Conservation (phyloP, 1,140 invertebrate genomes). For the Gryon sp. region DNA sequence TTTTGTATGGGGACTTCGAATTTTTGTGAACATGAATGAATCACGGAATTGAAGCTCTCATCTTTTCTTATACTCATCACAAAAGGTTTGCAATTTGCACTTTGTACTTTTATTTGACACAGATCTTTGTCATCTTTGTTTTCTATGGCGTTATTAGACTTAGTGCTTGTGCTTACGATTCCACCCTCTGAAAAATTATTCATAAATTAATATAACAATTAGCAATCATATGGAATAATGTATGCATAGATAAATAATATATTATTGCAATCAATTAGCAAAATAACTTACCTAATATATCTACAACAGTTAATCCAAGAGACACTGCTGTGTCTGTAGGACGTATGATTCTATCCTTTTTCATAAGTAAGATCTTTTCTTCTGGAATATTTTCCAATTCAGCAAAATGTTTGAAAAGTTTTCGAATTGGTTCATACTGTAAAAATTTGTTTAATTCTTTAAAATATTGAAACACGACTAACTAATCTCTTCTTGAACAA, state of each 20-base stretch:
- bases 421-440: slow-evolving; percentile 70
- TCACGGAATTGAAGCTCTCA: slow-evolving; percentile 63
- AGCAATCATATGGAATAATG: no score
- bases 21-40: slow-evolving; percentile 64
- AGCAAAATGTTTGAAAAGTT: slow-evolving; percentile 73
- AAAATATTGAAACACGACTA: no score
- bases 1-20: slow-evolving; percentile 60
- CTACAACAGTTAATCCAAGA: slow-evolving; percentile 70
- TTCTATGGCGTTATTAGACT: slow-evolving; percentile 3
- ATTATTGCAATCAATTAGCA: not conserved
- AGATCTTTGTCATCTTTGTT: slow-evolving; percentile 37
- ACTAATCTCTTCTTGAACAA: no score
- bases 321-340: slow-evolving; percentile 70
- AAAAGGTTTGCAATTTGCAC: slow-evolving; percentile 63
- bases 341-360: slow-evolving; percentile 64
- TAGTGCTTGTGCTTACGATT: slow-evolving; percentile 59
- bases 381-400: slow-evolving; percentile 68
- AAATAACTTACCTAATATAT: slow-evolving; percentile 71
- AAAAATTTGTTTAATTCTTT: slow-evolving; percentile 27
- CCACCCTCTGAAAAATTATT: slow-evolving; percentile 69
- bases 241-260: no score
- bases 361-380: slow-evolving; percentile 70
- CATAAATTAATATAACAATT: not conserved
- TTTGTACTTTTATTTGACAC: slow-evolving; percentile 74
- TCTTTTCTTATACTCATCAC: slow-evolving; percentile 63